phyloP scores from a whole-genome alignment of 2,797 vertebrate species.

The Pelochelys cantorii region DNA sequence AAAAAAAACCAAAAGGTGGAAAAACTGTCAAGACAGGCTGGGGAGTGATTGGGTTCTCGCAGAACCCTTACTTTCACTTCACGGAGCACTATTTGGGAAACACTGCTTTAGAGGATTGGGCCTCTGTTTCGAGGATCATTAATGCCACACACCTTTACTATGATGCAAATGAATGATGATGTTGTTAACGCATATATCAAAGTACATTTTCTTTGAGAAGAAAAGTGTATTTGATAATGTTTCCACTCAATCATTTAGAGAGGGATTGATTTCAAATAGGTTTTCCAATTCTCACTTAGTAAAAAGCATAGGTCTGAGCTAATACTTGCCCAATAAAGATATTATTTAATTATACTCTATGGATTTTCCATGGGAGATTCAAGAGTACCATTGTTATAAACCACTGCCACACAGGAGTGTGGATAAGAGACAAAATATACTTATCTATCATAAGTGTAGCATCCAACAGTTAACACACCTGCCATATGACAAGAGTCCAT shows the following conservation, averaged over 20 bases:
- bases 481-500: background rate
- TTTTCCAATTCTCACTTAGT: background rate
- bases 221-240: background rate
- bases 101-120: too few relatives aligned
- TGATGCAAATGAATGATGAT: background rate
- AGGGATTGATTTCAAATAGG: background rate
- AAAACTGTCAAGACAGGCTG: too few relatives aligned
- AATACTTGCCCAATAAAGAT: background rate
- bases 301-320: rapidly evolving
- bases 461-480: background rate
- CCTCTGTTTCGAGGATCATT: background rate
- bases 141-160: background rate
- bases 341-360: background rate
- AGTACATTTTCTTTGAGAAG: background rate
- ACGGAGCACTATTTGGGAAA: background rate
- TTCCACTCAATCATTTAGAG: background rate
- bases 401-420: background rate
- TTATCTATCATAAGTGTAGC: background rate
- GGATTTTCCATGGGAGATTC: background rate
- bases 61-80: too few relatives aligned
- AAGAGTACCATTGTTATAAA: background rate
- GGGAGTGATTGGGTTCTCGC: too few relatives aligned
- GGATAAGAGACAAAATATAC: background rate
- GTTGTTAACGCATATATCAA: background rate
- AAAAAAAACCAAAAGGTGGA: too few relatives aligned